Conservation (phyloP, 1,140 invertebrate species). For the Lordiphosa mommai region DNA sequence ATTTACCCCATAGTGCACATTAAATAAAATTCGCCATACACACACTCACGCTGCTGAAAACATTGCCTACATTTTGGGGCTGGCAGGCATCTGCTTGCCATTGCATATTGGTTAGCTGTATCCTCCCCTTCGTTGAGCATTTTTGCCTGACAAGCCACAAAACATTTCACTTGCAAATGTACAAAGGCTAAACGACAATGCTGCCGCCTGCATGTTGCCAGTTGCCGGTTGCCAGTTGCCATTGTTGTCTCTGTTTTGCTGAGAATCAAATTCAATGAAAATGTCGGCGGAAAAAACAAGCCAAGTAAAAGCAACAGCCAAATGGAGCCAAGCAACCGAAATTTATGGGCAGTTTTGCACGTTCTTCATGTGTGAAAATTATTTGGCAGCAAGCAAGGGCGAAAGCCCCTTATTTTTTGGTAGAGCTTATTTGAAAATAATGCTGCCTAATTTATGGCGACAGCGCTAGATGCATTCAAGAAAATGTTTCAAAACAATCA, state of each 20-base stretch:
- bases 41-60: slow-evolving; percentile 5
- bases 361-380: slow-evolving; percentile 75
- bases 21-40: slow-evolving; percentile 46
- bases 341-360: slow-evolving; percentile 72
- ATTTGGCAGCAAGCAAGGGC: slow-evolving; percentile 49
- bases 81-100: slow-evolving; percentile 39
- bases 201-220: slow-evolving; percentile 6
- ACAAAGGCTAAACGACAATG: slow-evolving; percentile 53
- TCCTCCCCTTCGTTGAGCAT: slow-evolving; percentile 8
- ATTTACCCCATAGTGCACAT: slow-evolving; percentile 21
- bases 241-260: slow-evolving; percentile 38
- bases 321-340: slow-evolving; percentile 22
- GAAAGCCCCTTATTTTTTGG: slow-evolving; percentile 19
- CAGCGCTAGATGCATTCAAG: slow-evolving; percentile 23
- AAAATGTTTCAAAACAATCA: slow-evolving; percentile 22
- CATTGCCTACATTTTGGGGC: slow-evolving; percentile 20
- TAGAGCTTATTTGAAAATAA: slow-evolving; percentile 75
- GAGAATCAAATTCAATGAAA: slow-evolving; percentile 62
- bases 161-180: slow-evolving; percentile 71
- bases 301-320: slow-evolving; percentile 7
- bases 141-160: slow-evolving; percentile 54
- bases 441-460: slow-evolving; percentile 71
- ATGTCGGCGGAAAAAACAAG: slow-evolving; percentile 16
- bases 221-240: slow-evolving; percentile 12
- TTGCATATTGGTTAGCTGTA: slow-evolving; percentile 59